Conservation (phyloP, 64 coral and sea anemone genomes). For the Dendrophyllia cribrosa region DNA sequence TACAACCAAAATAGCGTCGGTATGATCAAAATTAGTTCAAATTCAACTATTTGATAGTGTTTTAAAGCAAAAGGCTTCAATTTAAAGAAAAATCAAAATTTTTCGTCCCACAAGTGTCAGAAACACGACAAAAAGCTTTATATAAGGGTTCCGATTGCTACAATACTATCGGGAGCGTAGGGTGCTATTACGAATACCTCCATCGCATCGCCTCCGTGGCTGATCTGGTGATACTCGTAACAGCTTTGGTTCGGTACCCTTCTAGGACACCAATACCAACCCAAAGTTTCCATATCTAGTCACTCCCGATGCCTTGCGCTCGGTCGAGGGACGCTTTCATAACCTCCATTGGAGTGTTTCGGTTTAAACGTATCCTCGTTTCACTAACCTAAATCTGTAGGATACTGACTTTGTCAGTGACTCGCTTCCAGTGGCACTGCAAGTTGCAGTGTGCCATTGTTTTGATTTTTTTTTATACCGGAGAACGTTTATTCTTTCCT, state of each 20-base stretch:
- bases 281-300: slow-evolving; percentile 38
- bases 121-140: background rate
- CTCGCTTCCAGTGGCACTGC: slow-evolving; percentile 28
- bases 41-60: background rate
- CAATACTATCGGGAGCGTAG: background rate
- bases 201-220: slow-evolving; percentile 41
- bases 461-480: background rate
- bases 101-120: slow-evolving; percentile 1
- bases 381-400: slow-evolving; percentile 19
- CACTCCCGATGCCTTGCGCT: slow-evolving; percentile 38
- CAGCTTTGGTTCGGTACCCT: slow-evolving; percentile 58
- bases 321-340: slow-evolving; percentile 20
- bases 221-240: slow-evolving; percentile 58
- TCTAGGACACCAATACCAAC: slow-evolving; percentile 48
- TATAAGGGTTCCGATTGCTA: background rate
- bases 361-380: slow-evolving; percentile 41
- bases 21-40: background rate
- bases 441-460: slow-evolving; percentile 11
- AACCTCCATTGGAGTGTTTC: slow-evolving; percentile 52
- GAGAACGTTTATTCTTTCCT: no score
- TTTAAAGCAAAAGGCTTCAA: background rate
- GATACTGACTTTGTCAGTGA: slow-evolving; percentile 36
- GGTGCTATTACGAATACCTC: slow-evolving; percentile 42
- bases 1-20: background rate
- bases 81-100: background rate